Conservation (phyloP, 1,140 invertebrate species). For the Ooceraea biroi region DNA sequence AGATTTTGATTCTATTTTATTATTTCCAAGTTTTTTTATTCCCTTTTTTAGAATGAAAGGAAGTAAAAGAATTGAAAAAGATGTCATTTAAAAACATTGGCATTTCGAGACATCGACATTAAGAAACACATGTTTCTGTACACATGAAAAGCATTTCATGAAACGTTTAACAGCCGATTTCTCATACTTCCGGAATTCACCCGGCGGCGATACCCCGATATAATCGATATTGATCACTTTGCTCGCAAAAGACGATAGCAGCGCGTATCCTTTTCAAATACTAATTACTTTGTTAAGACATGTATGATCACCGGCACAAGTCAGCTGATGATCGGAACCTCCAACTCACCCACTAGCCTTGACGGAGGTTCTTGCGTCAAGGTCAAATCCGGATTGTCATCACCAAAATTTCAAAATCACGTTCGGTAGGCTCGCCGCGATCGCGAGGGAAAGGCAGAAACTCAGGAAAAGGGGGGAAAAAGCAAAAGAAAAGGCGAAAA, state of each 20-base stretch:
- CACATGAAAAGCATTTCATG: too few species aligned
- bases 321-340: slow-evolving; percentile 28
- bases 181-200: too few species aligned
- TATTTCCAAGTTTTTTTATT: not conserved
- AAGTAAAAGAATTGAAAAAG: too few species aligned
- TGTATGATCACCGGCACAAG: not conserved
- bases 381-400: slow-evolving; percentile 67
- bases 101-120: too few species aligned
- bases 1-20: too few species aligned
- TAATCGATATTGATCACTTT: too few species aligned
- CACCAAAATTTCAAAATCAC: slow-evolving; percentile 65
- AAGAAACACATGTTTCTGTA: too few species aligned
- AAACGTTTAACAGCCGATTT: too few species aligned
- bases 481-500: not conserved
- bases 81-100: too few species aligned
- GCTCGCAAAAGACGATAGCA: too few species aligned
- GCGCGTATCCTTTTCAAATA: not conserved
- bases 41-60: too few species aligned
- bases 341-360: slow-evolving; percentile 29
- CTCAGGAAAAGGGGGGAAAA: not conserved
- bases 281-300: not conserved
- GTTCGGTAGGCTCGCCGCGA: not conserved
- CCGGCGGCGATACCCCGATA: too few species aligned
- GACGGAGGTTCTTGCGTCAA: slow-evolving; percentile 42
- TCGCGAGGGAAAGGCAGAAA: not conserved